Percentiles rank a stretch among this genome's conserved stretches.
Evolutionary conservation across 1,140 invertebrate genomes (phyloP).

Genomic region (Scaptomyza graminum): DNA sequence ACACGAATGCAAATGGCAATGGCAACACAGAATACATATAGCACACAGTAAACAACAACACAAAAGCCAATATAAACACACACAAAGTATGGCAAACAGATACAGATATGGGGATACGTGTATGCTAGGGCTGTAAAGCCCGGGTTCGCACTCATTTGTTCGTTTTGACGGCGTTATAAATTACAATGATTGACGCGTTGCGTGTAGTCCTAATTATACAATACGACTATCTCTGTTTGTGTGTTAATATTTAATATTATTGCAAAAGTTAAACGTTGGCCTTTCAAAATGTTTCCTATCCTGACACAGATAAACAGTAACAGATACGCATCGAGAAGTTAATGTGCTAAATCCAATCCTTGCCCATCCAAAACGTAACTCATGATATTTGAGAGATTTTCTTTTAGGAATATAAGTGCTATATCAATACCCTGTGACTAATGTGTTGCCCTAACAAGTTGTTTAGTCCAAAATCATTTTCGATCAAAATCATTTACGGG

Average conservation of each 20-base stretch:
- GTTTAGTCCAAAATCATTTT: too few species aligned
- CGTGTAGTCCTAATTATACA: slow-evolving; percentile 39
- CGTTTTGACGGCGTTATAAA: slow-evolving; percentile 53
- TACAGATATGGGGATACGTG: slow-evolving; percentile 19
- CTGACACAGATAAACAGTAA: neutral
- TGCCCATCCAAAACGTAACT: neutral
- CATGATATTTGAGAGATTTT: neutral
- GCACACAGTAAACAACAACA: slow-evolving; percentile 18
- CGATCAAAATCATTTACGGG: too few species aligned
- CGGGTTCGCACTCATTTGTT: slow-evolving; percentile 46
- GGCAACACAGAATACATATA: slow-evolving; percentile 10
- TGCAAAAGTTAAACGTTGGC: neutral
- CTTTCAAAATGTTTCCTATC: neutral
- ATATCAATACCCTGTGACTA: too few species aligned
- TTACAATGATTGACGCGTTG: slow-evolving; percentile 72
- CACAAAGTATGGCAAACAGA: slow-evolving; percentile 31
- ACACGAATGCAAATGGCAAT: slow-evolving; percentile 50
- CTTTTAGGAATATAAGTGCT: neutral
- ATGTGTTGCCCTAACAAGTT: too few species aligned
- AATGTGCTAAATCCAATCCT: neutral
- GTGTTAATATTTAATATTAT: slow-evolving; percentile 30
- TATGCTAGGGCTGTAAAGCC: slow-evolving; percentile 1
- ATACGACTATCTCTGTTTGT: neutral
- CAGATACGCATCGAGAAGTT: neutral
- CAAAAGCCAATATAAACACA: slow-evolving; percentile 12